phyloP scores from a whole-genome alignment of 2,888 invertebrate species.

The Chesias legatella region DNA sequence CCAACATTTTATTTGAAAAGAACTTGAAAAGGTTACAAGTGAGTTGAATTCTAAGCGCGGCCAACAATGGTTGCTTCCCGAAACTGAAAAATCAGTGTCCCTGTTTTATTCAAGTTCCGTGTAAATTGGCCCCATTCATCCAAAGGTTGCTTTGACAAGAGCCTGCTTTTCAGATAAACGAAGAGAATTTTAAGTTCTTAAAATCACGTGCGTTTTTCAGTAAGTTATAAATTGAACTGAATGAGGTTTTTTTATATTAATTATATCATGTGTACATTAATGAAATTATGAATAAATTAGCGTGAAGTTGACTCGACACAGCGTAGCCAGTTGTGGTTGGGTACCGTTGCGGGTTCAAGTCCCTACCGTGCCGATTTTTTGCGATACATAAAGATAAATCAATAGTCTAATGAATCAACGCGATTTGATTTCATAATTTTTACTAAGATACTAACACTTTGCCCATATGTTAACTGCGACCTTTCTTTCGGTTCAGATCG shows the following conservation, averaged over 20 bases:
- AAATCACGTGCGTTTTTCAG: conserved; percentile 1
- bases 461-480: no score
- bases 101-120: conserved; percentile 19
- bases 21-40: neutral
- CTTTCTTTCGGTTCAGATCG: no score
- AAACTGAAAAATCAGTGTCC: conserved; percentile 20
- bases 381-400: no score
- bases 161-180: neutral
- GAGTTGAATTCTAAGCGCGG: conserved; percentile 8
- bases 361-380: no score
- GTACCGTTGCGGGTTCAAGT: no score
- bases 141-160: conserved; percentile 5
- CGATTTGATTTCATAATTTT: no score
- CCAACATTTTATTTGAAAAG: neutral
- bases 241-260: neutral
- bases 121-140: conserved; percentile 28
- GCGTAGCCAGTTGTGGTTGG: no score
- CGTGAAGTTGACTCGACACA: no score
- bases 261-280: no score
- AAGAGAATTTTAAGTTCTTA: neutral
- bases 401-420: no score
- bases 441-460: no score
- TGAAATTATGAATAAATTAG: no score
- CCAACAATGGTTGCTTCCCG: conserved; percentile 18
- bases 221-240: conserved; percentile 3